Percentiles rank a stretch among this genome's conserved stretches.
Conservation (phyloP, 2,888 invertebrate genomes). For the Ligdia adustata region DNA sequence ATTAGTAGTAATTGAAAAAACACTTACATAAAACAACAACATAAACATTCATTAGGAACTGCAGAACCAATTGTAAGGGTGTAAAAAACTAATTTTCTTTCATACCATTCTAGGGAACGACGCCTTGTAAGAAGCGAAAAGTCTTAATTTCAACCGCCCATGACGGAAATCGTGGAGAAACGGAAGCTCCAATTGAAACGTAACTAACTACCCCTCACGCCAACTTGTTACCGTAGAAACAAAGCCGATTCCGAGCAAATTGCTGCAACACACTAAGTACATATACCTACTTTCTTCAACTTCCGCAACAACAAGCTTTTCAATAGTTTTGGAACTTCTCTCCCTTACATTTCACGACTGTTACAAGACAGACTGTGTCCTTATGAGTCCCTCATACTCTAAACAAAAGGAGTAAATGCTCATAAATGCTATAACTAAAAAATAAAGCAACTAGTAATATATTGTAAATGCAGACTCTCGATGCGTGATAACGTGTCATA, state of each 20-base stretch:
- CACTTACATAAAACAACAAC: neutral
- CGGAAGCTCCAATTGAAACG: constrained; percentile 37
- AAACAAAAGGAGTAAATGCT: too few species aligned
- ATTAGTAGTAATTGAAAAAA: neutral
- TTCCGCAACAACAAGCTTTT: constrained; percentile 38
- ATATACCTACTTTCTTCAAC: constrained; percentile 33
- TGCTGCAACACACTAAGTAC: constrained; percentile 22
- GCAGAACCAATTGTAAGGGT: constrained; percentile 1
- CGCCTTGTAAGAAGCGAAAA: constrained; percentile 21
- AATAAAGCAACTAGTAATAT: too few species aligned
- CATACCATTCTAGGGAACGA: neutral
- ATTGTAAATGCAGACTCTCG: too few species aligned
- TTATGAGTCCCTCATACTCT: too few species aligned
- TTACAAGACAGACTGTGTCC: constrained; percentile 9
- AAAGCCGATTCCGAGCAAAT: constrained; percentile 33
- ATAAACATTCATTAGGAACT: too few species aligned
- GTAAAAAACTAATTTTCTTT: constrained; percentile 1
- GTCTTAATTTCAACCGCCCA: constrained; percentile 36
- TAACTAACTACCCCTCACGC: constrained; percentile 33
- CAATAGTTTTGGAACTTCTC: constrained; percentile 32
- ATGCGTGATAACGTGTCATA: too few species aligned
- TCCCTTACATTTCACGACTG: constrained; percentile 36
- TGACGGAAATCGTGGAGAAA: constrained; percentile 33
- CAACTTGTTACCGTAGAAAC: constrained; percentile 34
- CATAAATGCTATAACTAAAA: too few species aligned